A percentile compares a stretch with the other conserved stretches of the same genome.
phyloP scores from a whole-genome alignment of 1,140 invertebrate species.

The Asbolus verrucosus region DNA sequence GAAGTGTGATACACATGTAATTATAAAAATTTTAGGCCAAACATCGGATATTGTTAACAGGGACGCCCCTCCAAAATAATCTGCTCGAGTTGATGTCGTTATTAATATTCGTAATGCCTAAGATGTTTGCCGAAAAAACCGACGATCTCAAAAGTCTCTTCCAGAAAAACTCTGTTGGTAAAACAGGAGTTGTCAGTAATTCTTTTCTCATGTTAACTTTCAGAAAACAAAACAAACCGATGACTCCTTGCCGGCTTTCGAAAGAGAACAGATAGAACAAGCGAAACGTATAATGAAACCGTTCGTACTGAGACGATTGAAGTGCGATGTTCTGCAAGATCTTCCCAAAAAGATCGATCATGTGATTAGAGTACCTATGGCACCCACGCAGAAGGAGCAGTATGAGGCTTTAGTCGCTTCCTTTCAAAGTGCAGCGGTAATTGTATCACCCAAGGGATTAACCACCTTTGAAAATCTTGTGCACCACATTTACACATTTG shows the following conservation, averaged over 20 bases:
- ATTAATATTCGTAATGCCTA: conserved; percentile 95
- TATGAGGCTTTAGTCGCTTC: conserved; percentile 82
- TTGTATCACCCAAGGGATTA: too few species aligned
- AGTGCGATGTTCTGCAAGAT: conserved; percentile 85
- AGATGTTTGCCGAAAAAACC: conserved; percentile 90
- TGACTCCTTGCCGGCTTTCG: conserved; percentile 80
- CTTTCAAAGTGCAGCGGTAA: conserved; percentile 75
- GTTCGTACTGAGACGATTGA: conserved; percentile 92
- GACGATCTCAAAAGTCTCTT: conserved; percentile 91
- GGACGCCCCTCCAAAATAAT: conserved; percentile 96
- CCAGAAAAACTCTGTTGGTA: conserved; percentile 75
- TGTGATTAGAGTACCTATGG: conserved; percentile 75
- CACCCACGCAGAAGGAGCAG: conserved; percentile 76
- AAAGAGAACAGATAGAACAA: conserved; percentile 88
- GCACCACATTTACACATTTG: too few species aligned
- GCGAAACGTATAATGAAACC: conserved; percentile 97
- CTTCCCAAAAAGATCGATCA: conserved; percentile 84
- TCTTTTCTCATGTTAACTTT: conserved; percentile 29
- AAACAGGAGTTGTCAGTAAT: not conserved
- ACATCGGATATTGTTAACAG: conserved; percentile 87
- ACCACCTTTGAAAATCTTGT: too few species aligned
- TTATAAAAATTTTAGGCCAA: conserved; percentile 71
- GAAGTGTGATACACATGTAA: not conserved
- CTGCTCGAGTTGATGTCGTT: conserved; percentile 95
- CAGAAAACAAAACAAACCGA: conserved; percentile 56